These are phyloP conservation scores for Maniola jurtina DNA, from an alignment of 1,140 invertebrate species.

Conservation along the genomic window DNA sequence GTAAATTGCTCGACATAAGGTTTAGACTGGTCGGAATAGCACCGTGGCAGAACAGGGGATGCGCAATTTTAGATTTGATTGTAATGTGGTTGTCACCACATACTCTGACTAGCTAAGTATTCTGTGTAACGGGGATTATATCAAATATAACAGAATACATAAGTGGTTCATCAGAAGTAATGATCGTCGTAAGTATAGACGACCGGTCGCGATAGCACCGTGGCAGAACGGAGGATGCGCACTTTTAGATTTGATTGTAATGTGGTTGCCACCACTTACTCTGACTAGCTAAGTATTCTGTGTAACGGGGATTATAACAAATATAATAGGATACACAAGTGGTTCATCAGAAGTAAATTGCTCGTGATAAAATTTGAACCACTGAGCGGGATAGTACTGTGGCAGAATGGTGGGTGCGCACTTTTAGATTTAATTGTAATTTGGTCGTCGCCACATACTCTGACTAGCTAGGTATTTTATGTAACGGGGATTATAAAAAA, in stretches of 20 bases:
- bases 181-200: constrained; percentile 19
- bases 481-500: constrained; percentile 1
- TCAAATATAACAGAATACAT: constrained; percentile 5
- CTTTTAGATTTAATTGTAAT: too few relatives aligned
- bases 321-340: constrained; percentile 7
- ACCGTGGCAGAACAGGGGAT: too few relatives aligned
- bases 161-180: not conserved
- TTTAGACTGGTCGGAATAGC: too few relatives aligned
- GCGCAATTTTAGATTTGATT: too few relatives aligned
- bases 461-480: too few relatives aligned
- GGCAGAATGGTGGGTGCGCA: too few relatives aligned
- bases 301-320: not conserved
- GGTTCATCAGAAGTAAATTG: not conserved
- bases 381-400: constrained; percentile 10
- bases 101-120: too few relatives aligned
- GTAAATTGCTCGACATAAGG: constrained; percentile 23
- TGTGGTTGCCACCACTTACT: too few relatives aligned
- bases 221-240: too few relatives aligned
- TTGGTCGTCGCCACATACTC: too few relatives aligned
- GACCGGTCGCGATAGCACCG: constrained; percentile 5
- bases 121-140: not conserved
- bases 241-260: too few relatives aligned
- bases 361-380: constrained; percentile 19
- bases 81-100: too few relatives aligned
- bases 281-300: not conserved